Conservation (phyloP, 2,797 vertebrate species). For the Eleutherodactylus coqui region DNA sequence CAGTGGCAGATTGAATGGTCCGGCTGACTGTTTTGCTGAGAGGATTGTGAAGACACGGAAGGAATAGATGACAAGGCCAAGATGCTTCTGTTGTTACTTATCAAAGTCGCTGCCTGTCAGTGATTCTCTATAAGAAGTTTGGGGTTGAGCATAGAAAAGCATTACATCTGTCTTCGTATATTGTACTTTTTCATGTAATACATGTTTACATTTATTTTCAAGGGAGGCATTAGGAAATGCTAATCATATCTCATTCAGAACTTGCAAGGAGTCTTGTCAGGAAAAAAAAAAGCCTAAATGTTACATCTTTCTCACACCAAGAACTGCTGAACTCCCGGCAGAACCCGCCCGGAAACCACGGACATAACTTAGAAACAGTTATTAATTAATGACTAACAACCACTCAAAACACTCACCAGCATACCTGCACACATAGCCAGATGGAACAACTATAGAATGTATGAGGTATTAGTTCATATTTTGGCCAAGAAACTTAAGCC, state of each 20-base stretch:
- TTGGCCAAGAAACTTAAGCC: no score
- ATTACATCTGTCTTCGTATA: neutral
- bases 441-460: no score
- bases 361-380: no score
- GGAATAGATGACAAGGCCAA: neutral
- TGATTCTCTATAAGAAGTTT: constrained; percentile 10
- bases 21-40: neutral
- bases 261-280: neutral
- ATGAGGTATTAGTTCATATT: no score
- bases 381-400: no score
- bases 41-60: neutral
- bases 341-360: no score
- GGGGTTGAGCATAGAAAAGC: neutral
- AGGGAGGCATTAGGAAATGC: neutral
- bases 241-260: neutral
- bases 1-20: constrained; percentile 6
- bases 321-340: no score
- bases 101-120: constrained; percentile 17
- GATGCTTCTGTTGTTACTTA: constrained; percentile 17
- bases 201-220: neutral
- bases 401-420: no score
- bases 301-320: no score
- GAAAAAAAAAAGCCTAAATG: no score
- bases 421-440: no score
- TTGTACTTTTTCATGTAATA: neutral